Conservation (phyloP, 2,113 vertebrate species). For the Brevimyrus niger region DNA sequence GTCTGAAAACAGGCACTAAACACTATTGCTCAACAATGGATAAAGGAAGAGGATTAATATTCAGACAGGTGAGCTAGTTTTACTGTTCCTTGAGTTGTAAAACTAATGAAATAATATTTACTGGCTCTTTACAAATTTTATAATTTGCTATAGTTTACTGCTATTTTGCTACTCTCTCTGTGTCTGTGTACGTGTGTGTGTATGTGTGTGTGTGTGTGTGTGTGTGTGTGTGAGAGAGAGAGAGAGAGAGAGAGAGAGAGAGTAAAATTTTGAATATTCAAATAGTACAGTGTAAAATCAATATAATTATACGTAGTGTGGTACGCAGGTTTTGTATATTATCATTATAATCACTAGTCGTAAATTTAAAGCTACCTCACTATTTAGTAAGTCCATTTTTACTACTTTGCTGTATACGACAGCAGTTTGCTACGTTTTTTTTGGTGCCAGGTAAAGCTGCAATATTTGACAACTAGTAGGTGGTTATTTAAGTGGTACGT, state of each 20-base stretch:
- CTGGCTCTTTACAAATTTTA: background rate
- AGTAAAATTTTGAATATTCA: background rate
- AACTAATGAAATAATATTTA: background rate
- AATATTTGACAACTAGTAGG: background rate
- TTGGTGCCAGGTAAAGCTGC: background rate
- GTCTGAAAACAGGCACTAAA: conserved; percentile 5
- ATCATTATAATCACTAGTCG: background rate
- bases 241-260: too few relatives aligned
- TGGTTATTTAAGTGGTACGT: background rate
- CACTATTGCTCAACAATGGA: conserved; percentile 40
- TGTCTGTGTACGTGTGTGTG: too few relatives aligned
- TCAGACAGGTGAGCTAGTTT: conserved; percentile 52
- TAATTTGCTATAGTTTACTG: background rate
- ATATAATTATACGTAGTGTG: background rate
- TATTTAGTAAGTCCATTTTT: background rate
- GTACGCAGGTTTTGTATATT: background rate
- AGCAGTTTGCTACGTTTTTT: background rate
- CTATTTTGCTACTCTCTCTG: background rate
- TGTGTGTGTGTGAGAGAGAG: too few relatives aligned
- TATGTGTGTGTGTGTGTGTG: too few relatives aligned
- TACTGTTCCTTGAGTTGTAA: background rate
- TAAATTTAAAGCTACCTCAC: background rate
- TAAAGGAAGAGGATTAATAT: conserved; percentile 38
- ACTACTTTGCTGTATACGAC: background rate
- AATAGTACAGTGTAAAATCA: background rate